These are phyloP conservation scores for Atherix ibis DNA, from an alignment of 2,888 invertebrate species.

Conservation along the genomic window DNA sequence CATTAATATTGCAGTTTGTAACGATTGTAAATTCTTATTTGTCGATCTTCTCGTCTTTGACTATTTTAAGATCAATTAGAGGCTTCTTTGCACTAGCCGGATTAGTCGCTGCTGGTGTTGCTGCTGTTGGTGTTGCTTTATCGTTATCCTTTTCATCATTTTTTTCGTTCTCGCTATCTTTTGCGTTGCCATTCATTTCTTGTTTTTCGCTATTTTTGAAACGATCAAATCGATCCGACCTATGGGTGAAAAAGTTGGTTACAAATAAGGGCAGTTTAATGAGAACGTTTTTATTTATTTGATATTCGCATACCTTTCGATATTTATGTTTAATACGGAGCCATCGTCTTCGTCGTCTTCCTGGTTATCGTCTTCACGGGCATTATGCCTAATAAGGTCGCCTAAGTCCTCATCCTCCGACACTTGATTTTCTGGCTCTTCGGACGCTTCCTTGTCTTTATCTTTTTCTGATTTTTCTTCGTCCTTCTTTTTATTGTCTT, in stretches of 20 bases:
- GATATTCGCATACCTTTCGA: constrained; percentile 35
- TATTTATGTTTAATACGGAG: constrained; percentile 33
- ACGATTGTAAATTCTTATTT: too few species aligned
- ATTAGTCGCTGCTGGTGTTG: too few species aligned
- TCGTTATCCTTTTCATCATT: too few species aligned
- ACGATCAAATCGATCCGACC: constrained; percentile 47
- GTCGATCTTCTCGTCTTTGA: too few species aligned
- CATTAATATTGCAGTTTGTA: too few species aligned
- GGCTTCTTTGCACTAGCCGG: too few species aligned
- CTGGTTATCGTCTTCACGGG: constrained; percentile 48
- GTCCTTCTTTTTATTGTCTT: constrained; percentile 12
- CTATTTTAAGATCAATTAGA: too few species aligned
- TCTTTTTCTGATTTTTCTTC: constrained; percentile 32
- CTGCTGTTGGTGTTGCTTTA: too few species aligned
- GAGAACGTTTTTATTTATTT: not conserved
- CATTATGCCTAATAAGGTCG: constrained; percentile 54
- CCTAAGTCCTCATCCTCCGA: constrained; percentile 70
- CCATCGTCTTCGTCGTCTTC: constrained; percentile 56
- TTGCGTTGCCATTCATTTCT: constrained; percentile 30
- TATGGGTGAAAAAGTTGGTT: constrained; percentile 14
- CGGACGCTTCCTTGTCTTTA: constrained; percentile 43
- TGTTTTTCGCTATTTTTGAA: constrained; percentile 42
- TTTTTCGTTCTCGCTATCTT: constrained; percentile 20
- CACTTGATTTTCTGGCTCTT: constrained; percentile 39
- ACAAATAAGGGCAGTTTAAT: not conserved